phyloP scores from a whole-genome alignment of 2,113 vertebrate species.

The Aphyosemion australe region DNA sequence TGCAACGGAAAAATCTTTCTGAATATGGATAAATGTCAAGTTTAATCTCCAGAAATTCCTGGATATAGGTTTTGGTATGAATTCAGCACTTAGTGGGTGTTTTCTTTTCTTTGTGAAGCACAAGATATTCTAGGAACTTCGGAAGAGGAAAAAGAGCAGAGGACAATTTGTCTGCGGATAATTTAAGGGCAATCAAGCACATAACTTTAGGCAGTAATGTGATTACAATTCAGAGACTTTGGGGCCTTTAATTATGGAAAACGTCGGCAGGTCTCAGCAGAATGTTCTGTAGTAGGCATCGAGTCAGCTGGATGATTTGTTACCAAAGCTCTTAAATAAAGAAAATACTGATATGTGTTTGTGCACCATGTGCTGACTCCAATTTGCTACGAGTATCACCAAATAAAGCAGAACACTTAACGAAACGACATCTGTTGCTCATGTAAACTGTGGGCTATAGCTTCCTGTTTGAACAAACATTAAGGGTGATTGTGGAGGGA shows the following conservation, averaged over 20 bases:
- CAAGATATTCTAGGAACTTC: conserved; percentile 1
- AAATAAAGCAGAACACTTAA: conserved; percentile 34
- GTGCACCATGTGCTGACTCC: background rate
- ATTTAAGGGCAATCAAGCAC: conserved; percentile 11
- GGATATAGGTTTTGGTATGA: background rate
- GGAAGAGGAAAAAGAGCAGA: conserved; percentile 8
- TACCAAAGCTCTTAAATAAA: background rate
- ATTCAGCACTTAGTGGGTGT: background rate
- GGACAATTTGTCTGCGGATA: conserved; percentile 36
- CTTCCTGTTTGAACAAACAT: conserved; percentile 39
- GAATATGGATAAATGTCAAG: too few species aligned
- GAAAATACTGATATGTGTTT: background rate
- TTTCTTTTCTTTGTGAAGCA: accelerated
- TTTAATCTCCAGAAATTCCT: background rate
- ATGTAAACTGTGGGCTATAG: conserved; percentile 31
- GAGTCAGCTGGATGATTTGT: too few species aligned
- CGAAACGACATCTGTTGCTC: conserved; percentile 20
- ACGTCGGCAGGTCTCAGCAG: too few species aligned
- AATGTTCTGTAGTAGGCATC: too few species aligned
- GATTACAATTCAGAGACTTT: background rate
- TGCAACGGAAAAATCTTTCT: background rate
- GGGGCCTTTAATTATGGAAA: background rate
- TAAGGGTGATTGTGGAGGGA: conserved; percentile 40
- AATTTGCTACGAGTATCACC: background rate
- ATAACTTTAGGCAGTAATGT: conserved; percentile 1